Conservation (phyloP, 1,140 invertebrate species). For the Plectrocnemia conspersa region DNA sequence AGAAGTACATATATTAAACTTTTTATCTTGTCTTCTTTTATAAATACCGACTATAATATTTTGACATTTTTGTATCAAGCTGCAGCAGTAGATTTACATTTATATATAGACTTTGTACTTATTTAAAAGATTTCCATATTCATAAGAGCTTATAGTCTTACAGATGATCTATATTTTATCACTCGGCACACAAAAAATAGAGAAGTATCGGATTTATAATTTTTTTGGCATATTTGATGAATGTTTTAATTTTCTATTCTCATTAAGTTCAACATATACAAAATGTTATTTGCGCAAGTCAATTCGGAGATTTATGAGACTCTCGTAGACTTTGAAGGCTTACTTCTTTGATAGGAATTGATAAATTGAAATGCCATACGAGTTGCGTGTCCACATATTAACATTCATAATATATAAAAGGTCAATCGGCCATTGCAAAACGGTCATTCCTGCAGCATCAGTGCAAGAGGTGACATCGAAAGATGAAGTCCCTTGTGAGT, state of each 20-base stretch:
- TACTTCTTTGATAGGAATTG: neutral
- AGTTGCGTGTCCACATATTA: slow-evolving; percentile 13
- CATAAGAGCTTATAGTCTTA: too few relatives aligned
- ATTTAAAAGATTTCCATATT: too few relatives aligned
- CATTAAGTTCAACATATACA: neutral
- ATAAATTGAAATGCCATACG: slow-evolving; percentile 17
- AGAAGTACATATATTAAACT: too few relatives aligned
- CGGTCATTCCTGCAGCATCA: slow-evolving; percentile 16
- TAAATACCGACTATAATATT: too few relatives aligned
- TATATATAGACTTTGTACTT: too few relatives aligned
- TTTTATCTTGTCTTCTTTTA: too few relatives aligned
- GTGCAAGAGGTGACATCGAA: slow-evolving; percentile 16
- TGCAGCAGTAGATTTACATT: too few relatives aligned
- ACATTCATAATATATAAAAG: slow-evolving; percentile 19
- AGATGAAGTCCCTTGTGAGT: slow-evolving; percentile 14
- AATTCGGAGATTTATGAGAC: too few relatives aligned
- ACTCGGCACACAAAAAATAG: too few relatives aligned
- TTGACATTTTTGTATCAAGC: too few relatives aligned
- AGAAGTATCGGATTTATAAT: too few relatives aligned
- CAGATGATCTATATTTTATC: too few relatives aligned
- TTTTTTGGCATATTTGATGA: neutral
- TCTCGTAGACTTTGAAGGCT: neutral
- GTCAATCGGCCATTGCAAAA: slow-evolving; percentile 17
- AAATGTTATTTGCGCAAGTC: neutral
- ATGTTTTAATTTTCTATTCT: neutral